These are phyloP conservation scores for Aleiodes sp. DNA, from an alignment of 1,140 invertebrate species.

Conservation along the genomic window DNA sequence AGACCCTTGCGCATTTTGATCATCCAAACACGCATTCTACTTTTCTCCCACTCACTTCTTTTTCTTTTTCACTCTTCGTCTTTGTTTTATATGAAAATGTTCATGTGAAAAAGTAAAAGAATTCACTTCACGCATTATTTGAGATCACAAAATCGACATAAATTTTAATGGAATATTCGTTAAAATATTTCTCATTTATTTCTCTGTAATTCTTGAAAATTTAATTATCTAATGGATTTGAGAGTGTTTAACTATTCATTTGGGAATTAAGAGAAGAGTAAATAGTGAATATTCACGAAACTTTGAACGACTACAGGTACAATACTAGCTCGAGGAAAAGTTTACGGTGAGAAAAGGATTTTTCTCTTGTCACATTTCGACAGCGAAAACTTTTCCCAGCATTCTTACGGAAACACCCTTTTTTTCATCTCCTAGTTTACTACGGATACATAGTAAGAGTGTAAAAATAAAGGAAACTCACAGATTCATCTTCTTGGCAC, in stretches of 20 bases:
- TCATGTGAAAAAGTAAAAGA: slow-evolving; percentile 21
- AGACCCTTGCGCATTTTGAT: slow-evolving; percentile 32
- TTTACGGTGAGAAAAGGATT: neutral
- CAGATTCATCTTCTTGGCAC: slow-evolving; percentile 41
- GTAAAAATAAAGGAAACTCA: no score
- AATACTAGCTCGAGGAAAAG: slow-evolving; percentile 5
- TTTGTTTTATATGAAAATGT: slow-evolving; percentile 19
- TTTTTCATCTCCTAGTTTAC: slow-evolving; percentile 1
- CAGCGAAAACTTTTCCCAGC: neutral
- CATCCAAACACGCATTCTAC: slow-evolving; percentile 12
- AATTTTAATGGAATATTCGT: neutral
- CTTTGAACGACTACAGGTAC: neutral
- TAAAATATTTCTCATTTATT: neutral
- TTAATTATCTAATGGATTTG: neutral
- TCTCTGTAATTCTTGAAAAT: neutral
- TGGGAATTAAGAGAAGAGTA: neutral
- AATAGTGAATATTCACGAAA: neutral
- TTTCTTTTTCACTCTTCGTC: neutral
- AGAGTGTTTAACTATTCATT: neutral
- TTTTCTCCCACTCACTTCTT: neutral
- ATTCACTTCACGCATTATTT: slow-evolving; percentile 3
- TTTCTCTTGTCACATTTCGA: neutral
- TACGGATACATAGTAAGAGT: slow-evolving; percentile 5
- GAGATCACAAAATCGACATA: neutral
- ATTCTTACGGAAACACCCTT: slow-evolving; percentile 16